phyloP scores from a whole-genome alignment of 2,113 vertebrate species.

The Eleginops maclovinus region DNA sequence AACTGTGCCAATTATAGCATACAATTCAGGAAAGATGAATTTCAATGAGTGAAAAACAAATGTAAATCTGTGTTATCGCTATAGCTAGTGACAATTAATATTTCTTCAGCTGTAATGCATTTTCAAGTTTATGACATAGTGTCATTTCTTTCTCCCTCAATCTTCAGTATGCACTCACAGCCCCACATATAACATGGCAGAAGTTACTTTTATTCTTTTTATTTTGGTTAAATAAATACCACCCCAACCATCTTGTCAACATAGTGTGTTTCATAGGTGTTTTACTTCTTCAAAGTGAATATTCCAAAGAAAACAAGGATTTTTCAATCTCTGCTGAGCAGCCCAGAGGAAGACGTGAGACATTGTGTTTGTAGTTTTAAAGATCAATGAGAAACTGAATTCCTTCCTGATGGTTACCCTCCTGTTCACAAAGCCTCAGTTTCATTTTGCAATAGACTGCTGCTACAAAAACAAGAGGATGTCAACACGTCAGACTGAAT shows the following conservation, averaged over 20 bases:
- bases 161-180: slow-evolving; percentile 12
- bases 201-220: slow-evolving; percentile 38
- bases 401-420: slow-evolving; percentile 45
- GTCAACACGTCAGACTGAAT: slow-evolving; percentile 51
- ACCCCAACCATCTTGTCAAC: slow-evolving; percentile 7
- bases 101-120: slow-evolving; percentile 24
- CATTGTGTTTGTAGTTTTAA: slow-evolving; percentile 29
- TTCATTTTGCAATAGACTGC: slow-evolving; percentile 35
- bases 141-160: slow-evolving; percentile 1
- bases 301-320: slow-evolving; percentile 19
- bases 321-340: slow-evolving; percentile 19
- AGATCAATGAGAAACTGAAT: slow-evolving; percentile 59
- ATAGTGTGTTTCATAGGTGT: slow-evolving; percentile 25
- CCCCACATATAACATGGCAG: neutral
- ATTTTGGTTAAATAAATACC: slow-evolving; percentile 31
- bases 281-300: slow-evolving; percentile 42
- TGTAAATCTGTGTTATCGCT: slow-evolving; percentile 50
- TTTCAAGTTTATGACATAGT: slow-evolving; percentile 37
- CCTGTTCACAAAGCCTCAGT: slow-evolving; percentile 23
- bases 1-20: slow-evolving; percentile 57
- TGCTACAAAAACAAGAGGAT: slow-evolving; percentile 42
- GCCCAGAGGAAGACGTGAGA: slow-evolving; percentile 23
- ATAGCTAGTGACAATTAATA: slow-evolving; percentile 20
- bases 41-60: slow-evolving; percentile 36
- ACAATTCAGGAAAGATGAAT: slow-evolving; percentile 40